Base-by-base conservation (phyloP, 2,797 vertebrate genomes). In the Pristis pectinata region DNA sequence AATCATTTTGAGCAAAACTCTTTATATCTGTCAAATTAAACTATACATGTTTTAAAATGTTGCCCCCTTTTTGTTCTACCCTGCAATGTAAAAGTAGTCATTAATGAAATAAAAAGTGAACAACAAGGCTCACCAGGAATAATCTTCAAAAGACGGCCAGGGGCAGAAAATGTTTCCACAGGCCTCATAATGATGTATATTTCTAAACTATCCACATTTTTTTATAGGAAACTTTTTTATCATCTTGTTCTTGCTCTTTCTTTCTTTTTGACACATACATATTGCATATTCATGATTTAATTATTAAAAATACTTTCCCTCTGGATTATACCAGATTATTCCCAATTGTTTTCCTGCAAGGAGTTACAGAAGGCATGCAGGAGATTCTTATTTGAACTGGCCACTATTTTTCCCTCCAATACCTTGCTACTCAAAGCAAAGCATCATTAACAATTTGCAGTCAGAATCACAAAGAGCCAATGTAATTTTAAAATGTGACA, bases 21-120 rank as follows among this genome's bases (percentile, higher is more conserved):
- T 61, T 89, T 7, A n/a, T 89, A 61, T 61, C 59, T 59, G 30
- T 7, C 56, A 89, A 0, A 89, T 56, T 49, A 82, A 85, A 59
- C 49, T 27, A 30, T 30, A 82, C 9, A 49, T 49, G 49, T 80
- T 80, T 85, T 85, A 27, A 85, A 30, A 53, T 13, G 9, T 56
- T 85, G 27, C 49, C 49, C 83, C 30, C 53, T 87, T 59, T 91
- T 64, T 67, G 59, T 10, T 91, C n/a, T 27, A 37, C 17, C 15
- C 64, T 41, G 61, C 19, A 91, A 41, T 61, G 59, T 4, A 64
- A 41, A 91, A 91, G n/a, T 10, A 30, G 61, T 67, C n/a, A 91
- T n/a, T 44, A 91, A 67, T 91, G 44, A 24, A 91, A 89, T 53
- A 64, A 67, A 41, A 67, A 67, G 37, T 67, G 87, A 91, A 91